phyloP scores from a whole-genome alignment of 2,888 invertebrate genomes.

The Microplitis deprimator region DNA sequence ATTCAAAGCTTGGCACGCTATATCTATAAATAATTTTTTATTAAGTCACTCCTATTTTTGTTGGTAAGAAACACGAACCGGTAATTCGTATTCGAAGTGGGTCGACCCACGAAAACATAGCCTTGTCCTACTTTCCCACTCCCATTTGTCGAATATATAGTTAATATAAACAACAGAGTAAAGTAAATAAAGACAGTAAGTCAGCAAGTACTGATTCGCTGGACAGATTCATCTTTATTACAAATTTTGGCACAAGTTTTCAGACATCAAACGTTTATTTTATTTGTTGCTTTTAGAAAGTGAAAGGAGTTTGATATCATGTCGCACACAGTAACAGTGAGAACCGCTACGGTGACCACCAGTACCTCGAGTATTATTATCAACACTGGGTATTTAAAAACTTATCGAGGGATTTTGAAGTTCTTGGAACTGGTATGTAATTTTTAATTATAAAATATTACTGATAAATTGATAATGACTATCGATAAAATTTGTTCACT shows the following conservation, averaged over 20 bases:
- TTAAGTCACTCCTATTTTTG: conserved; percentile 49
- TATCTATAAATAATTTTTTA: conserved; percentile 24
- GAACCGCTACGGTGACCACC: conserved; percentile 82
- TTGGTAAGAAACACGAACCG: conserved; percentile 31
- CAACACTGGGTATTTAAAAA: conserved; percentile 86
- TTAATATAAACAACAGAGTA: neutral
- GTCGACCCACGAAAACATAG: conserved; percentile 54
- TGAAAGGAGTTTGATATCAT: conserved; percentile 72
- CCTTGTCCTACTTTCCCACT: conserved; percentile 59
- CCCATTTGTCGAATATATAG: neutral
- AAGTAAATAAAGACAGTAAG: neutral
- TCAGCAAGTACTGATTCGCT: too few species aligned
- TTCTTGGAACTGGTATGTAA: conserved; percentile 81
- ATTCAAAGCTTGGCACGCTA: neutral
- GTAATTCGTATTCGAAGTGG: conserved; percentile 49
- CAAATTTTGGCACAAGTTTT: too few species aligned
- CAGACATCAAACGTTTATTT: too few species aligned
- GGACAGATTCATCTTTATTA: too few species aligned
- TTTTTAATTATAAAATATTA: neutral
- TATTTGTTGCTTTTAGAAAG: neutral
- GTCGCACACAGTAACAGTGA: conserved; percentile 90
- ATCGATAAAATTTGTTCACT: neutral
- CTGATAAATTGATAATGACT: too few species aligned
- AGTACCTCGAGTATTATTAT: conserved; percentile 83
- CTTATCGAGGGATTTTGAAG: conserved; percentile 85